Evolutionary conservation across 1,140 invertebrate species (phyloP).

Genomic region (Camponotus vicinus): DNA sequence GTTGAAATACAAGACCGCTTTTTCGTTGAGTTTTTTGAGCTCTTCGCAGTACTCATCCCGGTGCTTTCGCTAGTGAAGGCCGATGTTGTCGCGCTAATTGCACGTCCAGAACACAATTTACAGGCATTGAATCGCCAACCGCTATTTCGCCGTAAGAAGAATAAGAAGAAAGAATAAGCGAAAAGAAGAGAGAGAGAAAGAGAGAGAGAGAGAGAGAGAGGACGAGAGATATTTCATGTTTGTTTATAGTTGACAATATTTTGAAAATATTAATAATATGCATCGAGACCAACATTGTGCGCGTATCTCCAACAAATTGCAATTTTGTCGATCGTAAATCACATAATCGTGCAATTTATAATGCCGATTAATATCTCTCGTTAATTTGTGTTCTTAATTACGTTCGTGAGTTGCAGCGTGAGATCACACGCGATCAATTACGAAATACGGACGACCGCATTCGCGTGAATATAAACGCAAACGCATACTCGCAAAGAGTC

Average conservation of each 20-base stretch:
- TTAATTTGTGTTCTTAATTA: constrained; percentile 58
- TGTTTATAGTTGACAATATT: constrained; percentile 24
- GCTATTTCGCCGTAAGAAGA: constrained; percentile 20
- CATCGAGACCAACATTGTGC: constrained; percentile 29
- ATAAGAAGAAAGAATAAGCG: background rate
- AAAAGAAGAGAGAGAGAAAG: background rate
- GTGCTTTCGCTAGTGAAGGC: background rate
- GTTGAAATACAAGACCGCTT: constrained; percentile 42
- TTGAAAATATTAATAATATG: constrained; percentile 44
- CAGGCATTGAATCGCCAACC: constrained; percentile 45
- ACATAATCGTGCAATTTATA: constrained; percentile 20
- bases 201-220: constrained; percentile 22
- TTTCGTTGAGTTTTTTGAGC: constrained; percentile 50
- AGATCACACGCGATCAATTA: constrained; percentile 29
- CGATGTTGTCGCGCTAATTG: constrained; percentile 75
- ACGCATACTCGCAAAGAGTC: background rate
- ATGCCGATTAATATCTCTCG: constrained; percentile 44
- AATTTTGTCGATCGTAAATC: constrained; percentile 50
- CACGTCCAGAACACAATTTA: constrained; percentile 71
- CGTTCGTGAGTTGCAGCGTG: constrained; percentile 6
- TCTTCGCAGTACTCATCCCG: constrained; percentile 23
- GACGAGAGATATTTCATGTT: constrained; percentile 28
- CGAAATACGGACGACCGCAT: background rate
- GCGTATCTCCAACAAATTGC: constrained; percentile 30
- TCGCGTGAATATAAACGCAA: background rate